Base-by-base conservation (phyloP, 2,113 vertebrate species). In the Carassius carassius region DNA sequence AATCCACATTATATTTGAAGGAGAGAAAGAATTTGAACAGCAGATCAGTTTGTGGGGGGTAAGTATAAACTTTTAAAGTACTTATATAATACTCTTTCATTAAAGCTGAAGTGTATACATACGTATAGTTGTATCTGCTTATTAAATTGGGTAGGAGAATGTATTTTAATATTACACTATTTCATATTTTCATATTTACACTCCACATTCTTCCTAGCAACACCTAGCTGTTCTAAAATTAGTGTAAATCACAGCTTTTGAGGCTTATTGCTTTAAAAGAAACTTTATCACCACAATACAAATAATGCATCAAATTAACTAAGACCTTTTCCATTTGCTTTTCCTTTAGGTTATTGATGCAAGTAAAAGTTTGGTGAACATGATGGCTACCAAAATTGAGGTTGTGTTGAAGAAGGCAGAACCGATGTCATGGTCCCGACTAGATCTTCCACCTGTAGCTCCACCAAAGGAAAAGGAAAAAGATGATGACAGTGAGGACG, bases 371-470 rank as follows among this genome's bases (percentile, higher is more conserved):
- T 89, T 93, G 0, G 94, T 99, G 70, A 98, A 95, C 90, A 98
- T 99, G 97, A 97, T 97, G 0, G 96, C 97, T 12, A 94, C 97
- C 3, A 99, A 99, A 92, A 96, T 99, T 35, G 98, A 99, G 90
- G 91, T 99, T 6, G 92, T 95, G 51, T 95, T 98, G 96, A 96
- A 95, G 88, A 99, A 99, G 93, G 96, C 97, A 0, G 98, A 99
- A 86, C 93, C 95, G 0, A 95, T 99, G 94, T 92, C 93, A 0
- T 99, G 98, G 98, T 97, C 97, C 13, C 96, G 96, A 23, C 94
- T 99, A 86, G 98, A 99, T 92, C 91, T 99, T 6, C 97, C 97
- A 5, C 92, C 92, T 11, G 89, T 93, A 3, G 94, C 90, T 35
- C 86, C 88, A 1, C 87, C 92, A n/a, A 91, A 94, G 76, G 91